Percentiles rank a stretch among this genome's conserved stretches.
phyloP scores from a whole-genome alignment of 2,113 vertebrate species.

The Dolichallabes microphthalmus region DNA sequence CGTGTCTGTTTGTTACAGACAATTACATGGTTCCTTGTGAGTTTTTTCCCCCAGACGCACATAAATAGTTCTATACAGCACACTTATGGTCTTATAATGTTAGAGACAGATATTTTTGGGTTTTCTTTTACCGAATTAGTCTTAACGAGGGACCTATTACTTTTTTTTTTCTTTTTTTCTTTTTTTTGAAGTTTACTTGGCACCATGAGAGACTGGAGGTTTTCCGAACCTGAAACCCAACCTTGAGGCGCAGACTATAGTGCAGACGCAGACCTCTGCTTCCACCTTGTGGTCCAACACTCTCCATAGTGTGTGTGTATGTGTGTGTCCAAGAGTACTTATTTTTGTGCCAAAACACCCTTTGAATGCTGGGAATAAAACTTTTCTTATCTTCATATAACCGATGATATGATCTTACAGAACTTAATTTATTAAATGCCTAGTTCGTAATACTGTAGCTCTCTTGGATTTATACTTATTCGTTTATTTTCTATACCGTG shows the following conservation, averaged over 20 bases:
- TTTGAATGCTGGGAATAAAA: no score
- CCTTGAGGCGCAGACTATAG: constrained; percentile 33
- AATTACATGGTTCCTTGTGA: background rate
- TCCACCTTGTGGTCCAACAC: constrained; percentile 50
- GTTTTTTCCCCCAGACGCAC: background rate
- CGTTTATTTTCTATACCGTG: no score
- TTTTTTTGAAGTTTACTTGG: background rate
- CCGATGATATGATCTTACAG: no score
- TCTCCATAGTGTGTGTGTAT: no score
- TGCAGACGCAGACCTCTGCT: constrained; percentile 25
- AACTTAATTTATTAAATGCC: no score
- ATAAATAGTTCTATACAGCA: background rate
- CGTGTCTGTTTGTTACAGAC: background rate
- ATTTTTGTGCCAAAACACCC: no score
- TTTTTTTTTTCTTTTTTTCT: background rate
- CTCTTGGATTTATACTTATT: no score
- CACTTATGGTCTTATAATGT: background rate
- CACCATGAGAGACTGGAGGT: constrained; percentile 28
- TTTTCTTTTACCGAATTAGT: constrained; percentile 10
- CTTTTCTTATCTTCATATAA: no score
- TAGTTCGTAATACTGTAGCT: no score
- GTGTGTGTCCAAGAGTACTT: no score
- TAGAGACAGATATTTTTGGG: background rate
- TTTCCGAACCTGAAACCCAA: constrained; percentile 2
- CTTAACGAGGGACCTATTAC: background rate